A percentile compares a stretch with the other conserved stretches of the same genome.
Conservation (phyloP, 2,888 invertebrate genomes). For the Sturmia bella region DNA sequence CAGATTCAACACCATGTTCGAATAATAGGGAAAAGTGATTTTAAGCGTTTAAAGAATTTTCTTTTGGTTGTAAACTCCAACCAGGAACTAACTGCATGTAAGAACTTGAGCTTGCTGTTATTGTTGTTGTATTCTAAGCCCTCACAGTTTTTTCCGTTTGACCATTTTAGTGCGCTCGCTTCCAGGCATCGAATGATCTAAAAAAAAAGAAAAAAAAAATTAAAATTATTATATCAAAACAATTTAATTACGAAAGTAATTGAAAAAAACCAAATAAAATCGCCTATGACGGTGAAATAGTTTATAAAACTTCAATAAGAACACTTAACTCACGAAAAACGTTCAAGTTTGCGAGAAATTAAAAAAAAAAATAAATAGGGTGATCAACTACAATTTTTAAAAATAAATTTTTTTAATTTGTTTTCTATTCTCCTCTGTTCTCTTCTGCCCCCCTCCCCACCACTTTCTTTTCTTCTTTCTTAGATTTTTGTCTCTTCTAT, state of each 20-base stretch:
- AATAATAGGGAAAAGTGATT: neutral
- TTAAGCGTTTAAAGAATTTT: neutral
- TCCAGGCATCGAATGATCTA: constrained; percentile 25
- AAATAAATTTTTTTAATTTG: neutral
- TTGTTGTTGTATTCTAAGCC: constrained; percentile 1
- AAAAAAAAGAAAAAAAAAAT: constrained; percentile 37
- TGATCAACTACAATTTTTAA: neutral
- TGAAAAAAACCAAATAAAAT: neutral
- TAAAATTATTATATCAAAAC: too few species aligned
- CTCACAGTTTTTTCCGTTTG: constrained; percentile 60
- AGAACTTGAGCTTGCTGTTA: neutral
- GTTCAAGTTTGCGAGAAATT: too few species aligned
- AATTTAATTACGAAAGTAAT: neutral
- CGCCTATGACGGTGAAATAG: neutral
- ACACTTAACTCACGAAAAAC: too few species aligned
- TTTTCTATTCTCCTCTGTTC: too few species aligned
- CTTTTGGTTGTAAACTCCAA: too few species aligned
- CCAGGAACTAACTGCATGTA: too few species aligned
- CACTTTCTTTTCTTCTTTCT: too few species aligned
- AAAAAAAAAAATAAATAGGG: neutral
- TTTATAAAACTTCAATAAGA: neutral
- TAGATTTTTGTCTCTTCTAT: too few species aligned
- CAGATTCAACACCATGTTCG: constrained; percentile 87
- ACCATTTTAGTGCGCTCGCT: constrained; percentile 56
- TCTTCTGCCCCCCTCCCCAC: too few species aligned